A percentile compares a stretch with the other conserved stretches of the same genome.
These are phyloP conservation scores for Notothenia rossii DNA, from an alignment of 2,113 vertebrate genomes.

Conservation along the genomic window DNA sequence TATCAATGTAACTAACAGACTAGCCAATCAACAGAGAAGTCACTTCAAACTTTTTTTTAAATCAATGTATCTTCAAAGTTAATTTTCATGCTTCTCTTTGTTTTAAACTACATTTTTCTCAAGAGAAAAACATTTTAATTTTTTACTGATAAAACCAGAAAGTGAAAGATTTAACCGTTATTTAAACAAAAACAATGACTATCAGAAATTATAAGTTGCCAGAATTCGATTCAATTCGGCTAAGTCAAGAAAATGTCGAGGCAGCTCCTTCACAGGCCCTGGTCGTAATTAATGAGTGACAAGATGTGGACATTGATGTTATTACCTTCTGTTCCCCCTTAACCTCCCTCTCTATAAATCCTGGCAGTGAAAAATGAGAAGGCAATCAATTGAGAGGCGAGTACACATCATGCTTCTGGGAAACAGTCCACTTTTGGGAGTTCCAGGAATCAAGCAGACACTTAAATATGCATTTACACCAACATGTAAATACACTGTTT, in stretches of 20 bases:
- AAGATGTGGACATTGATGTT: slow-evolving; percentile 20
- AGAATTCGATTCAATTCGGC: background rate
- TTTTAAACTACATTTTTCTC: too few species aligned
- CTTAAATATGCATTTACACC: too few species aligned
- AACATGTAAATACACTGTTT: background rate
- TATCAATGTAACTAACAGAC: background rate
- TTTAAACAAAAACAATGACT: background rate
- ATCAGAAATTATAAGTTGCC: background rate
- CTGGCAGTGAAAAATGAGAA: slow-evolving; percentile 51
- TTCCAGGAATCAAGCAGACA: background rate
- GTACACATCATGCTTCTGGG: slow-evolving; percentile 13
- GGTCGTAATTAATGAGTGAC: slow-evolving; percentile 29
- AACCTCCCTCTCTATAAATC: slow-evolving; percentile 42
- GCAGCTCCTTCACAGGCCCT: background rate
- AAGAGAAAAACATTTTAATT: too few species aligned
- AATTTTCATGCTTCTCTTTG: too few species aligned
- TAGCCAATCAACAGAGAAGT: background rate
- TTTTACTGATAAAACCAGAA: too few species aligned
- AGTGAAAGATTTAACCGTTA: too few species aligned
- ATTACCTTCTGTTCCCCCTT: slow-evolving; percentile 21
- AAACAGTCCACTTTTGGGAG: slow-evolving; percentile 22
- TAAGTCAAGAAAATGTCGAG: background rate
- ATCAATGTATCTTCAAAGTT: too few species aligned
- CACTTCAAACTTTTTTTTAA: too few species aligned
- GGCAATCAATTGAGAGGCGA: slow-evolving; percentile 37